phyloP scores from a whole-genome alignment of 2,888 invertebrate species.

The Bombylius discolor region DNA sequence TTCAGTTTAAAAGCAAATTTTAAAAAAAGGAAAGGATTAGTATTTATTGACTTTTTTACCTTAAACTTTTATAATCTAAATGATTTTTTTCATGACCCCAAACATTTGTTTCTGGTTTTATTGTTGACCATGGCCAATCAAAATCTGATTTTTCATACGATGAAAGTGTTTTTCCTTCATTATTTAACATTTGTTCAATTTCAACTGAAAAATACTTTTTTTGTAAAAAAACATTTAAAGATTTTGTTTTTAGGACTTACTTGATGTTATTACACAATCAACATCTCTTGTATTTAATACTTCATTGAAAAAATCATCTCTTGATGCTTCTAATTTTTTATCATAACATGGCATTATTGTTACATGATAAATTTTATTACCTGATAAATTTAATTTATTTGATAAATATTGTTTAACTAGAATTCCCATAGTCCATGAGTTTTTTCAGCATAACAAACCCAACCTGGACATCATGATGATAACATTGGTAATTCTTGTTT shows the following conservation, averaged over 20 bases:
- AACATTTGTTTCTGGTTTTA: conserved; percentile 26
- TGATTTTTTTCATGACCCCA: conserved; percentile 46
- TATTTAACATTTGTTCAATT: conserved; percentile 71
- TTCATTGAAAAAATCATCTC: conserved; percentile 78
- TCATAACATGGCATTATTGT: conserved; percentile 98
- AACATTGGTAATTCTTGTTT: conserved; percentile 70
- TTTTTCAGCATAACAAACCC: conserved; percentile 99
- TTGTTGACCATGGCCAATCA: conserved; percentile 52
- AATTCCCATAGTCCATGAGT: conserved; percentile 64
- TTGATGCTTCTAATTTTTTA: conserved; percentile 93
- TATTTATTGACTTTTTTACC: conserved; percentile 27
- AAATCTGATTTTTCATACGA: conserved; percentile 42
- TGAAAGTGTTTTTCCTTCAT: conserved; percentile 43
- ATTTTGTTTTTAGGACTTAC: conserved; percentile 40
- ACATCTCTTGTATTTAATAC: conserved; percentile 71
- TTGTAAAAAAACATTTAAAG: background rate
- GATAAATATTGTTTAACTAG: conserved; percentile 35
- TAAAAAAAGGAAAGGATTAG: too few relatives aligned
- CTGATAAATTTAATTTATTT: conserved; percentile 34
- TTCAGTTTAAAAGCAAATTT: conserved; percentile 42
- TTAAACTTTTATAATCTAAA: conserved; percentile 54
- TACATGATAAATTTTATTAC: conserved; percentile 69
- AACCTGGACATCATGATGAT: conserved; percentile 93
- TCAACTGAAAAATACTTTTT: conserved; percentile 51
- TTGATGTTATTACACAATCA: conserved; percentile 93